Conservation (phyloP, 2,113 vertebrate species). For the Neopipo cinnamomea region DNA sequence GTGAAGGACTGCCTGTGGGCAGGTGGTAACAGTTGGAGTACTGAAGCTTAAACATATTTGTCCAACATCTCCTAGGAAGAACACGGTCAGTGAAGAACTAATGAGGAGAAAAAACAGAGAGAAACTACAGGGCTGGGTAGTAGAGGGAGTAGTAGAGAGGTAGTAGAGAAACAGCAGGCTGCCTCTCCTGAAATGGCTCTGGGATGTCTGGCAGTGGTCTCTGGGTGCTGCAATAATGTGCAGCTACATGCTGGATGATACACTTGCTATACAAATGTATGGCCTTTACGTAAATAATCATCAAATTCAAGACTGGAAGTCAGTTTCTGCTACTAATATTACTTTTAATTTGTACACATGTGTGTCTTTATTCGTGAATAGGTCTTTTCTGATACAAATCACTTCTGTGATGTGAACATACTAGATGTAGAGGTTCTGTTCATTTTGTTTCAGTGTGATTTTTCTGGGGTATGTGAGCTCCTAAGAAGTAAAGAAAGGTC, state of each 20-base stretch:
- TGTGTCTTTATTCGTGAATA: neutral
- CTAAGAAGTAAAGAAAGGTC: neutral
- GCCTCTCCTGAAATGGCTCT: neutral
- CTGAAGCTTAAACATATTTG: neutral
- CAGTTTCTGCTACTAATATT: neutral
- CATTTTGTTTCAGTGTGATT: neutral
- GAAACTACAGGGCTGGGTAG: neutral
- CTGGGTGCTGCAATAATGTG: neutral
- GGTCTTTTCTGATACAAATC: neutral
- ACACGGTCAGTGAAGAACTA: neutral
- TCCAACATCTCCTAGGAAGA: neutral
- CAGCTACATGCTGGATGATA: neutral
- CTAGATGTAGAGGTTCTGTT: neutral
- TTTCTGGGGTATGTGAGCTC: neutral
- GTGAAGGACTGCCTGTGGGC: neutral
- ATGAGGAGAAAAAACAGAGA: neutral
- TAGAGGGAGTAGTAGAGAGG: neutral
- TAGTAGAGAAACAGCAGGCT: neutral
- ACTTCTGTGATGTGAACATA: neutral
- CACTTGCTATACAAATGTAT: neutral
- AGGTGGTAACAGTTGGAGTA: neutral
- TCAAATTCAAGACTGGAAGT: neutral
- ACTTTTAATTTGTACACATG: neutral
- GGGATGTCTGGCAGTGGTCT: neutral
- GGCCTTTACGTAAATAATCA: neutral